These are phyloP conservation scores for Drosophila aff. DNA, from an alignment of 1,140 invertebrate species.

Conservation along the genomic window DNA sequence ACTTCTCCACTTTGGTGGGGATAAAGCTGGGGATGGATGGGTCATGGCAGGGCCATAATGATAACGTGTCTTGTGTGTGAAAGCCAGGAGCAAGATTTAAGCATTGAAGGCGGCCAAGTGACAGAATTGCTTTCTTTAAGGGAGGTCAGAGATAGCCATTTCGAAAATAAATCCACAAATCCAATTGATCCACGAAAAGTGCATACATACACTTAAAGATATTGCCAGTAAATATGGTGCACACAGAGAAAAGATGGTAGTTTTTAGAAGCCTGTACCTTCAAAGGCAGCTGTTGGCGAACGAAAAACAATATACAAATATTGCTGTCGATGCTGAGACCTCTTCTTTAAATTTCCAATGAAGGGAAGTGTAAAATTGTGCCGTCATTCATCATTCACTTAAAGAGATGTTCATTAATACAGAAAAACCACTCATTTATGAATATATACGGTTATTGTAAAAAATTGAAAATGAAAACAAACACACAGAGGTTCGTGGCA, in stretches of 20 bases:
- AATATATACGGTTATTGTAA: slow-evolving; percentile 12
- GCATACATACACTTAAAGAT: slow-evolving; percentile 10
- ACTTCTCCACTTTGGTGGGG: neutral
- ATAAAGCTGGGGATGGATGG: slow-evolving; percentile 9
- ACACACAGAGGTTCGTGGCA: slow-evolving; percentile 10
- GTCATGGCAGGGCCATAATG: slow-evolving; percentile 6
- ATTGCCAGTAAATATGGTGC: neutral
- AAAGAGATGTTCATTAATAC: neutral
- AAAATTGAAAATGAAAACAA: slow-evolving; percentile 60
- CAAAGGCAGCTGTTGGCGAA: neutral
- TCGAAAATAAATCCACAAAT: slow-evolving; percentile 14
- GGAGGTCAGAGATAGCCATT: neutral
- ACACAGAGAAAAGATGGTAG: neutral
- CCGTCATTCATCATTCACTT: slow-evolving; percentile 33
- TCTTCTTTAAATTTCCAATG: slow-evolving; percentile 43
- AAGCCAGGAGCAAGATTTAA: neutral
- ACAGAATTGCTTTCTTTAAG: neutral
- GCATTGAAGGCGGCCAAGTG: neutral
- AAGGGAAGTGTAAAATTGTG: slow-evolving; percentile 47
- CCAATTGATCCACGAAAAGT: slow-evolving; percentile 45
- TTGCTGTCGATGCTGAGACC: neutral
- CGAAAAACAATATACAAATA: slow-evolving; percentile 7
- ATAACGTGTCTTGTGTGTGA: slow-evolving; percentile 18
- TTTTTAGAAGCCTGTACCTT: neutral
- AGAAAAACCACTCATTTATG: too few species aligned